Evolutionary conservation across 2,797 vertebrate genomes (phyloP).

Genomic region (Morelia viridis): DNA sequence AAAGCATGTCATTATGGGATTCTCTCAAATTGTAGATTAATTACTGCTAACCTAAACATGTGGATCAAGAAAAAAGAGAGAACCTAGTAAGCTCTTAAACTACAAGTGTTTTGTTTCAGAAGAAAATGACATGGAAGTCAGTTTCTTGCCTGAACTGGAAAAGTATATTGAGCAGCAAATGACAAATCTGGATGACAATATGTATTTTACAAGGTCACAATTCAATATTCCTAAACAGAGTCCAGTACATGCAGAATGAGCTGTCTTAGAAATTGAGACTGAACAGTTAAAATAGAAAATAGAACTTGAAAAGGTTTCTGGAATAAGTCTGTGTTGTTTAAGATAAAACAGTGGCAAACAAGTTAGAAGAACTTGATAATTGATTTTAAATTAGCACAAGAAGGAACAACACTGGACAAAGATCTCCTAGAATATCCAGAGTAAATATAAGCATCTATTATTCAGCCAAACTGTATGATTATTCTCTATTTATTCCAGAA

Average conservation of each 20-base stretch:
- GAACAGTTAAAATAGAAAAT: conserved; percentile 52
- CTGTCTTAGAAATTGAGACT: background rate
- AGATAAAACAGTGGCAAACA: conserved; percentile 64
- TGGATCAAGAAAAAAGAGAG: background rate
- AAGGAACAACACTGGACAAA: conserved; percentile 65
- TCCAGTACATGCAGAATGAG: conserved; percentile 23
- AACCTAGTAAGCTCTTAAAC: background rate
- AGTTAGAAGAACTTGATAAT: conserved; percentile 66
- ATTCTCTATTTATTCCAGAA: conserved; percentile 50
- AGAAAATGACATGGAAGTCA: conserved; percentile 14
- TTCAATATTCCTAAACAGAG: conserved; percentile 37
- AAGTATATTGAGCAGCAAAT: background rate
- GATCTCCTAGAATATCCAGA: conserved; percentile 61
- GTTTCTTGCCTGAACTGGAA: background rate
- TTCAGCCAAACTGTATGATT: conserved; percentile 47
- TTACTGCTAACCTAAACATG: background rate
- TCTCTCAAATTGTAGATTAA: background rate
- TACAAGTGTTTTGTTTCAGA: conserved; percentile 22
- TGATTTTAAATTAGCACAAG: conserved; percentile 71
- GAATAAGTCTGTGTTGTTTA: conserved; percentile 71
- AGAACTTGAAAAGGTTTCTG: conserved; percentile 66
- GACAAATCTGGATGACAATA: conserved; percentile 16
- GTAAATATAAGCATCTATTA: conserved; percentile 64
- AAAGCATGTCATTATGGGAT: conserved; percentile 4
- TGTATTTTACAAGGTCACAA: background rate